Conservation (phyloP, 2,797 vertebrate species). For the Scarus forsteni region DNA sequence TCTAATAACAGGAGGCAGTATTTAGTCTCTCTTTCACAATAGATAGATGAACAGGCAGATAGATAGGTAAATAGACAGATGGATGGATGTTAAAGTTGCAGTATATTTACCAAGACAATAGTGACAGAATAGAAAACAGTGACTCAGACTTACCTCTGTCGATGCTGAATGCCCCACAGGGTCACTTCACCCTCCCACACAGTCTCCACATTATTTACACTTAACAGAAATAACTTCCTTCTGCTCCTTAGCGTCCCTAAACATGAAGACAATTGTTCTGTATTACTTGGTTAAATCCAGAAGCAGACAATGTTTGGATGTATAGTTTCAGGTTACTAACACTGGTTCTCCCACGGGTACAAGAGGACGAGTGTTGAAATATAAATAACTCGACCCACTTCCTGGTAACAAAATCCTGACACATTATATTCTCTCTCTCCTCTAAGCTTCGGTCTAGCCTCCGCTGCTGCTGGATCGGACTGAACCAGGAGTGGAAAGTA, state of each 20-base stretch:
- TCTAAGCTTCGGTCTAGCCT: slow-evolving; percentile 44
- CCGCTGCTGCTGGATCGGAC: slow-evolving; percentile 40
- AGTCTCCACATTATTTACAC: slow-evolving; percentile 40
- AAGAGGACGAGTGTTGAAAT: slow-evolving; percentile 82
- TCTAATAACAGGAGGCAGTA: no score
- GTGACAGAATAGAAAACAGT: slow-evolving; percentile 11
- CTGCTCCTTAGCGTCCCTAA: slow-evolving; percentile 18
- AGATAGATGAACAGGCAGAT: slow-evolving; percentile 11
- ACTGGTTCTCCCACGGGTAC: slow-evolving; percentile 57
- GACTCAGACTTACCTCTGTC: slow-evolving; percentile 64
- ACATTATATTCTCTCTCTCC: slow-evolving; percentile 69
- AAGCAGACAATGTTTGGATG: slow-evolving; percentile 69
- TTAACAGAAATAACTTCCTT: slow-evolving; percentile 8
- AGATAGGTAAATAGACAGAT: background rate
- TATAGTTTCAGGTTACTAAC: slow-evolving; percentile 80
- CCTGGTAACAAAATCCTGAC: slow-evolving; percentile 83
- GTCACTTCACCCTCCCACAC: slow-evolving; percentile 37
- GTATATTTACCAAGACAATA: background rate
- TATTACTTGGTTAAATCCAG: slow-evolving; percentile 27
- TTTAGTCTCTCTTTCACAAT: background rate
- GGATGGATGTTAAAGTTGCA: background rate
- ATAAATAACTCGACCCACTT: slow-evolving; percentile 87
- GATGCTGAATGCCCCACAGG: slow-evolving; percentile 32
- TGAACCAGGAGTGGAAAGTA: slow-evolving; percentile 4
- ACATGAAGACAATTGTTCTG: slow-evolving; percentile 24